A percentile compares a stretch with the other conserved stretches of the same genome.
Evolutionary conservation across 2,888 invertebrate species (phyloP).

Genomic region (Dryobota labecula): DNA sequence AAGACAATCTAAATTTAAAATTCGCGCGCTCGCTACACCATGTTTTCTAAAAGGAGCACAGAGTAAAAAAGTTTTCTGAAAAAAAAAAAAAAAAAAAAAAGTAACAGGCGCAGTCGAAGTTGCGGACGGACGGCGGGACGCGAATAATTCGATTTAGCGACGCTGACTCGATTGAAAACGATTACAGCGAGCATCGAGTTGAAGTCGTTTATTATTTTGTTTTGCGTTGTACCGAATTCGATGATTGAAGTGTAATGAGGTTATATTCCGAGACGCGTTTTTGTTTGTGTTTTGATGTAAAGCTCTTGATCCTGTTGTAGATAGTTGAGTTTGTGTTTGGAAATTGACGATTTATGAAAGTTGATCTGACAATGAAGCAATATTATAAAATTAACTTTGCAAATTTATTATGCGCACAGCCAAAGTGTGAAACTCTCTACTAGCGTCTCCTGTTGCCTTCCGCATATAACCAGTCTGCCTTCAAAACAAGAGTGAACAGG

Average conservation of each 20-base stretch:
- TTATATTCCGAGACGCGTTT: slow-evolving; percentile 54
- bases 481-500: no score
- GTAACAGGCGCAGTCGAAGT: slow-evolving; percentile 55
- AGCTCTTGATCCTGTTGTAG: slow-evolving; percentile 22
- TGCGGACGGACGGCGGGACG: slow-evolving; percentile 63
- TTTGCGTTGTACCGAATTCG: slow-evolving; percentile 66
- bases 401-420: no score
- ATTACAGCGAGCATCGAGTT: slow-evolving; percentile 74
- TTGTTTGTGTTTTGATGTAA: slow-evolving; percentile 49
- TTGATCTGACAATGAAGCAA: no score
- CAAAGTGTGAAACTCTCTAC: no score
- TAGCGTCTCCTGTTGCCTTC: no score
- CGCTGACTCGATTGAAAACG: slow-evolving; percentile 78
- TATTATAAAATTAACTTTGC: no score
- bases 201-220: slow-evolving; percentile 74
- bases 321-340: slow-evolving; percentile 23
- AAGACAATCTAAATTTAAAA: slow-evolving; percentile 54
- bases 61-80: slow-evolving; percentile 43
- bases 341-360: not conserved
- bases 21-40: slow-evolving; percentile 33
- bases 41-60: slow-evolving; percentile 55
- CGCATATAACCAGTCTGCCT: no score
- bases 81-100: slow-evolving; percentile 40
- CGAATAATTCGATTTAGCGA: slow-evolving; percentile 73
- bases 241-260: slow-evolving; percentile 72